Conservation (phyloP, 2,797 vertebrate species). For the Lemur catta region DNA sequence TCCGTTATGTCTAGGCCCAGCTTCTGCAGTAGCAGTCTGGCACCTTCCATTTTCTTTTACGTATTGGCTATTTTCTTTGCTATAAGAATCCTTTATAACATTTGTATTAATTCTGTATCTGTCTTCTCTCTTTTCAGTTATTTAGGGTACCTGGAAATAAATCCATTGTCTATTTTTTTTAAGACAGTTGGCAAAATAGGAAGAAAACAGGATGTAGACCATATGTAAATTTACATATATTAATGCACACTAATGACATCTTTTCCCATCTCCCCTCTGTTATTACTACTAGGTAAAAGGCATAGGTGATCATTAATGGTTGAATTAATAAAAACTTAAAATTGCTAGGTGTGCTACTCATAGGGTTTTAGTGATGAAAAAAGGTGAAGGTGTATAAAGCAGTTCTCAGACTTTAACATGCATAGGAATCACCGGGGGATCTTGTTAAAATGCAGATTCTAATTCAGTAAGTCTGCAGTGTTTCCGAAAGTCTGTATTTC, state of each 20-base stretch:
- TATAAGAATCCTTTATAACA: not conserved
- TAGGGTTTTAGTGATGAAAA: not conserved
- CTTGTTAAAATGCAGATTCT: constrained; percentile 24
- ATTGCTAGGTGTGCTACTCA: constrained; percentile 22
- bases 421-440: not conserved
- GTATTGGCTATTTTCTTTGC: constrained; percentile 26
- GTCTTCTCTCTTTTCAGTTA: not conserved
- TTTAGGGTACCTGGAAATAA: constrained; percentile 34
- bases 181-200: not conserved
- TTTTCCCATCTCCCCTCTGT: not conserved
- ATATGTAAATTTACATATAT: constrained; percentile 43
- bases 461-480: not conserved
- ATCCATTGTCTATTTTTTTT: constrained; percentile 37
- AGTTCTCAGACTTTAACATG: not conserved
- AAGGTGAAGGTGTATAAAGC: not conserved
- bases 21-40: not conserved
- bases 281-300: not conserved
- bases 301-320: not conserved
- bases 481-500: constrained; percentile 16
- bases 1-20: not conserved
- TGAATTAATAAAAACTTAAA: constrained; percentile 38
- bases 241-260: not conserved
- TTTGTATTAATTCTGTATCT: constrained; percentile 33
- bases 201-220: constrained; percentile 20
- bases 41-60: not conserved